Evolutionary conservation across 2,797 vertebrate genomes (phyloP), one percentile per base, ranked within the genome.

Genomic region (Allochrocebus solatus): DNA sequence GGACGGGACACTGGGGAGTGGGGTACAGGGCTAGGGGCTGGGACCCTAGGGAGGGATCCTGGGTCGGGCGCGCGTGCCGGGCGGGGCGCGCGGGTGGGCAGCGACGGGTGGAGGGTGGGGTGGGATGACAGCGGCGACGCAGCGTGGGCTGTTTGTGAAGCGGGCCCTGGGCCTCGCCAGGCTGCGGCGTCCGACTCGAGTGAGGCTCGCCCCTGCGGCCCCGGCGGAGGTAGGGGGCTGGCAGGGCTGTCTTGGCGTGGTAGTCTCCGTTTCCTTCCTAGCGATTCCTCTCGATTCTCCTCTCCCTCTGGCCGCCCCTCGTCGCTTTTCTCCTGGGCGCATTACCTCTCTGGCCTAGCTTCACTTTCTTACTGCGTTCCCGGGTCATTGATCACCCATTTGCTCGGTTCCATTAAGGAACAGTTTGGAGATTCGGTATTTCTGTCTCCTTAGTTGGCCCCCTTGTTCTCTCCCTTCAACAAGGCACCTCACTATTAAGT

Each of bases 341-440:
- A 0, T 72, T 0, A 0, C 13, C 30, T 8, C 41, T 50, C 2
- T 4, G 55, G 48, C 28, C 9, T 4, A 80, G 80, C 50, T 50
- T 24, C 74, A 1, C 13, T 30, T 4, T 50, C 21, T 26, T 0
- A 0, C 11, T 1, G 91, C 75, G 5, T 0, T 0, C 17, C 7
- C 2, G 4, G 21, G 33, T 36, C 48, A 0, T 8, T 0, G 57
- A 5, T 26, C 64, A 0, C 48, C n/a, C 72, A 39, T 7, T 14
- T 12, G 0, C 33, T 10, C 74, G 2, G 28, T 5, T 36, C 41
- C 8, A 0, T 30, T 6, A 0, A 13, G 61, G 19, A 33, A 48
- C 41, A 2, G 3, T 48, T 28, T 9, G 2, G 64, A 24, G 79
- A 0, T 80, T 3, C 1, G 59, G 36, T 24, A 10, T 19, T 33